Base-by-base conservation (phyloP, 1,140 invertebrate species). In the Tetragonula clypearis region DNA sequence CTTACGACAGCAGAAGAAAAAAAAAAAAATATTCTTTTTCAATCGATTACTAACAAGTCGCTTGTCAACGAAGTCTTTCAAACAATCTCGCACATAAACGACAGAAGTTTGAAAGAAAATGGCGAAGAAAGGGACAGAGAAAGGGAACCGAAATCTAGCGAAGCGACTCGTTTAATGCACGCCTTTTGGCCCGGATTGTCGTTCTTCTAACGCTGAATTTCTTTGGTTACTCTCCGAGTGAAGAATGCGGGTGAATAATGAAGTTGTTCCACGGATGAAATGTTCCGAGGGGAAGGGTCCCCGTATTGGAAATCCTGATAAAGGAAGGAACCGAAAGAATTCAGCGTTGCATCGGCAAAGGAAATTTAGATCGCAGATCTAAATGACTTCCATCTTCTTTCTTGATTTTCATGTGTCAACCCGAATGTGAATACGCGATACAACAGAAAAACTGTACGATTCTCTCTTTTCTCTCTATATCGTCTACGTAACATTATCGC, bases 161-260 rank as follows among this genome's bases (percentile, higher is more conserved):
- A 41, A 87, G 78, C 74, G 82, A 88, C 81, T 60, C 74, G 35
- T 80, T 86, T 83, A 86, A 69, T 8, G 58, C 9, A 41, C 76
- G 69, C 62, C 58, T 68, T 88, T 79, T 76, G 58, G 35, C 14
- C 66, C 68, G 82, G 41, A 56, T 77, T 14, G 55, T 72, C 56
- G 55, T 69, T 68, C 75, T 9, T 68, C 58, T 79, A 17, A 17
- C 35, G 60, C 56, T 30, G 56, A 69, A 89, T 87, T 84, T 81
- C 65, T 85, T 75, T 74, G 78, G 71, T 85, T 78, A 79, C 69
- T 30, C 35, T 19, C 2, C 53, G 75, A 35, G 21, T 69, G 78
- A 89, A 73, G 68, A 82, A 89, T 90, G 88, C 82, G 82, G 88
- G 88, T 76, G 85, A 89, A 82, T 89, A 90, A 90, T 82, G 79